Conservation (phyloP, 2,113 vertebrate genomes). For the Neotragus pygmaeus region DNA sequence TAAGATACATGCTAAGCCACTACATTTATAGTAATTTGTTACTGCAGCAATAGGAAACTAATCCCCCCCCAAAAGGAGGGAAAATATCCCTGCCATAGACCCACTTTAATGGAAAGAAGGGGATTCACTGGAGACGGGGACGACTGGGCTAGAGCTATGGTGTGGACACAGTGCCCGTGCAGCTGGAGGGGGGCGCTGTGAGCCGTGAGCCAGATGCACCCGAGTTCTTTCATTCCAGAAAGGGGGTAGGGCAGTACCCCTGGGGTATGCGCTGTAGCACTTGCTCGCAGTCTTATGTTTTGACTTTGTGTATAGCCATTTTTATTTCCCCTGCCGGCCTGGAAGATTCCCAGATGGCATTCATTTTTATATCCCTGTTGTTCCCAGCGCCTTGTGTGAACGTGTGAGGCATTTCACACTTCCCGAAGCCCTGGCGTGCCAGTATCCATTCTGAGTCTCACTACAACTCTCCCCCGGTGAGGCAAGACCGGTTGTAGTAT, state of each 20-base stretch:
- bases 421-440: background rate
- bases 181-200: background rate
- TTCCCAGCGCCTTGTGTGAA: background rate
- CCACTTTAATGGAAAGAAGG: background rate
- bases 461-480: background rate
- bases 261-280: too few relatives aligned
- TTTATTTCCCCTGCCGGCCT: background rate
- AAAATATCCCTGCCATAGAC: too few relatives aligned
- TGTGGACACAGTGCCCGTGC: background rate
- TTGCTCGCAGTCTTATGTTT: background rate
- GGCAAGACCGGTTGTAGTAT: background rate
- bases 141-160: background rate
- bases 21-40: too few relatives aligned
- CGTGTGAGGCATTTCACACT: background rate
- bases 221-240: background rate
- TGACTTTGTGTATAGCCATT: background rate
- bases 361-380: background rate
- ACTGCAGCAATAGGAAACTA: too few relatives aligned
- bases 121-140: background rate
- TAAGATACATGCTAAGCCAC: too few relatives aligned
- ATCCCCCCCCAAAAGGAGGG: too few relatives aligned
- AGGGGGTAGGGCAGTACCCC: rapidly evolving
- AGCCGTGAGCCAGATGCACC: background rate
- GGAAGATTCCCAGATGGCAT: background rate
- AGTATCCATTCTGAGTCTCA: background rate